Evolutionary conservation across 2,888 invertebrate species (phyloP).

Genomic region (Notocelia uddmanniana): DNA sequence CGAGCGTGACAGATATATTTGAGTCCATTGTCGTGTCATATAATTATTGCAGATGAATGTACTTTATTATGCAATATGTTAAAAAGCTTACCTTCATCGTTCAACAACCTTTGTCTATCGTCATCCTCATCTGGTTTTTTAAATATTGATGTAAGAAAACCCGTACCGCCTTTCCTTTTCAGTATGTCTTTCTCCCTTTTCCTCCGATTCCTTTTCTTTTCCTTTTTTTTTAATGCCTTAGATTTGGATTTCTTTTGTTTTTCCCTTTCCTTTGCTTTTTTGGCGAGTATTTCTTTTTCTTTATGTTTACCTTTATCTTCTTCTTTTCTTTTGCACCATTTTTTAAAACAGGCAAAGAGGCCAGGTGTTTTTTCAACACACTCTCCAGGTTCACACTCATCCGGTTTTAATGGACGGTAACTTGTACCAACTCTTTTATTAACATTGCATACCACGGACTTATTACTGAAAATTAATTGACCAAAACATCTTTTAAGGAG

Average conservation of each 20-base stretch:
- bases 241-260: background rate
- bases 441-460: slow-evolving; percentile 18
- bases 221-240: background rate
- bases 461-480: slow-evolving; percentile 1
- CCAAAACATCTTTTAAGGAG: slow-evolving; percentile 9
- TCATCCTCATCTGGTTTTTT: slow-evolving; percentile 10
- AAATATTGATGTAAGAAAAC: slow-evolving; percentile 24
- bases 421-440: background rate
- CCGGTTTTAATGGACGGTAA: background rate
- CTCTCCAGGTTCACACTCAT: slow-evolving; percentile 7
- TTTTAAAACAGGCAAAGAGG: background rate
- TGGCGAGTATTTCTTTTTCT: background rate
- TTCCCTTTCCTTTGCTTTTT: background rate
- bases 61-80: background rate
- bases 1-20: background rate
- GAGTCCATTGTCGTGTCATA: background rate
- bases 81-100: slow-evolving; percentile 30
- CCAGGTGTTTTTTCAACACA: slow-evolving; percentile 1
- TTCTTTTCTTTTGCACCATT: background rate
- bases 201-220: background rate
- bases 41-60: background rate
- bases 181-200: background rate
- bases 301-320: background rate
- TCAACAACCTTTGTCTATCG: slow-evolving; percentile 20
- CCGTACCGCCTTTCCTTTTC: slow-evolving; percentile 1